Conservation (phyloP, 2,888 invertebrate species). For the Microctonus aethiopoides region DNA sequence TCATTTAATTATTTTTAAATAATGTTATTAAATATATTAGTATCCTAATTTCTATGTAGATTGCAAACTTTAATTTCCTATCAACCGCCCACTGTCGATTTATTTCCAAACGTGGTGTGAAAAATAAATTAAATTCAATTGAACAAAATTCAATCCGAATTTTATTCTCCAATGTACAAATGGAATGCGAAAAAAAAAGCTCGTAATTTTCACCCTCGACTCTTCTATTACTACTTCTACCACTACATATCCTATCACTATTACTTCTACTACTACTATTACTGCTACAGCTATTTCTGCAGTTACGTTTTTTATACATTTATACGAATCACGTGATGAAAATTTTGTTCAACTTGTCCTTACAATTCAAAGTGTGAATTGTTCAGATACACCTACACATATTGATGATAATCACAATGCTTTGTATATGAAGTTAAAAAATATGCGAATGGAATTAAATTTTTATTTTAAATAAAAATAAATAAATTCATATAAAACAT, state of each 20-base stretch:
- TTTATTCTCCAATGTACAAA: conserved; percentile 28
- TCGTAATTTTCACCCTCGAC: conserved; percentile 24
- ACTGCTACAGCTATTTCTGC: too few species aligned
- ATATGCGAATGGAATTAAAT: background rate
- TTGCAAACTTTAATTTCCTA: conserved; percentile 18
- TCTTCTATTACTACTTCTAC: conserved; percentile 1
- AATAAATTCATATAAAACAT: too few species aligned
- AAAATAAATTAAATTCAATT: conserved; percentile 40
- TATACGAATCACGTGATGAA: conserved; percentile 27
- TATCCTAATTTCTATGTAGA: conserved; percentile 24
- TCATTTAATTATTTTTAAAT: background rate
- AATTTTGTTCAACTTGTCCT: conserved; percentile 12
- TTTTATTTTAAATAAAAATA: background rate
- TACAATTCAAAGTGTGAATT: too few species aligned
- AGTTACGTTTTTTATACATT: too few species aligned
- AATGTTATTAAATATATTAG: background rate
- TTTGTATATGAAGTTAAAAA: background rate
- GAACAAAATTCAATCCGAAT: conserved; percentile 38
- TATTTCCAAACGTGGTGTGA: conserved; percentile 31
- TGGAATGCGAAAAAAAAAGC: conserved; percentile 7
- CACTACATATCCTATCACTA: too few species aligned
- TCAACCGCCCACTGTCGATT: conserved; percentile 24
- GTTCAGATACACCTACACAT: background rate
- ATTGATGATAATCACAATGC: background rate
- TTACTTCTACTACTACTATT: too few species aligned